Conservation (phyloP, 2,113 vertebrate genomes). For the Ictalurus furcatus region DNA sequence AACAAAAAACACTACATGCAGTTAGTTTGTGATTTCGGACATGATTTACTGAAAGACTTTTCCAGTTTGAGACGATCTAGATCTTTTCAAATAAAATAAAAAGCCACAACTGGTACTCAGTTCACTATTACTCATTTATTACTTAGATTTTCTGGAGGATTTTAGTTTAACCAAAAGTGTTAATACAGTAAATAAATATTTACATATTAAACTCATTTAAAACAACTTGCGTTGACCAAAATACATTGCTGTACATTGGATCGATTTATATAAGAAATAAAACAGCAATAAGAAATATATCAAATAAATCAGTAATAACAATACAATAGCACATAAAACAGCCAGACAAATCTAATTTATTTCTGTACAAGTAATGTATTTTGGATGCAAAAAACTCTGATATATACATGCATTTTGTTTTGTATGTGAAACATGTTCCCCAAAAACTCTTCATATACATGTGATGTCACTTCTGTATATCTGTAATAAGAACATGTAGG, state of each 20-base stretch:
- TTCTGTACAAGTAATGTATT: neutral
- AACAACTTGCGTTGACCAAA: neutral
- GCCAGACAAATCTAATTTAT: neutral
- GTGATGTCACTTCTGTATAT: neutral
- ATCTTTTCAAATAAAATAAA: neutral
- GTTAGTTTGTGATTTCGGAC: neutral
- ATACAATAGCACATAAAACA: neutral
- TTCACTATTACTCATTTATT: neutral
- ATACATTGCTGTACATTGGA: neutral
- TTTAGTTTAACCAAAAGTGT: neutral
- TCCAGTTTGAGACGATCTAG: neutral
- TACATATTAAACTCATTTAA: neutral
- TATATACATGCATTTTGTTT: neutral
- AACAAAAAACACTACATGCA: neutral
- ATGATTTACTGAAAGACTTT: neutral
- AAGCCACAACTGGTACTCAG: too few species aligned
- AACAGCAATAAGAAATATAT: neutral
- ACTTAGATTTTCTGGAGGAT: neutral
- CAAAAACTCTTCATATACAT: neutral
- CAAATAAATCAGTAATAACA: neutral
- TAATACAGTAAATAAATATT: neutral
- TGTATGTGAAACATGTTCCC: neutral
- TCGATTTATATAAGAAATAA: neutral
- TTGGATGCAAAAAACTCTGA: neutral
- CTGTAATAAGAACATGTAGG: neutral